Evolutionary conservation across 1,140 invertebrate species (phyloP), one percentile per base, ranked within the genome.

Genomic region (Drosophila tani): DNA sequence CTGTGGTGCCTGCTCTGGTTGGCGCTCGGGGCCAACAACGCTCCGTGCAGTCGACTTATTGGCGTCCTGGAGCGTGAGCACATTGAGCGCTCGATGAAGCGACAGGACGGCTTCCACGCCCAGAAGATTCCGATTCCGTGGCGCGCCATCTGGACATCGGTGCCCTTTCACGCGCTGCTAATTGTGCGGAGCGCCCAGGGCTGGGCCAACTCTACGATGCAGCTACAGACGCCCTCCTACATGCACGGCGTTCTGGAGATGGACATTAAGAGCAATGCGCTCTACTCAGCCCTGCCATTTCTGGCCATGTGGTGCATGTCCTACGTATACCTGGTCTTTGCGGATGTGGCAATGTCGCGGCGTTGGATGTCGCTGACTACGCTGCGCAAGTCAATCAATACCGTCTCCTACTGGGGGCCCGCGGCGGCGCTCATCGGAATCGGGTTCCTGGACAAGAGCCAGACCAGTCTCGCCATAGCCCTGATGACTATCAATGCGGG

Each of bases 121-220:
- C 71, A 86, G n/a, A 92, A 88, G n/a, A 92, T 92, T 38, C 83
- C 87, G 0, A 40, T 91, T 9, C 97, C 97, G 2, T 98, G 97
- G 97, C 93, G 93, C 41, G 92, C 94, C 7, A 97, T 99, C 46
- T 93, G 96, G 1, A 96, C 95, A 0, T 97, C 97, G 3, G 71
- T 95, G 6, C 96, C 98, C 1, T 95, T 99, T 71, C 97, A 96
- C 95, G 96, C 97, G 0, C 93, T 98, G n/a, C 94, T 98, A 12
- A 92, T 97, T 0, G 95, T 95, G 0, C 97, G 99, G 82, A 96
- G 97, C 88, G 96, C 97, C 1, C 97, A 98, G 87, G 97, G 97
- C 91, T 99, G 97, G 98, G 97, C 97, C 2, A 98, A 97, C 90
- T 99, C 98, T 94, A 98, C 96, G 3, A 94, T 99, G 60, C 94